Conservation (phyloP, 2,888 invertebrate species). For the Heliconius ethilla region DNA sequence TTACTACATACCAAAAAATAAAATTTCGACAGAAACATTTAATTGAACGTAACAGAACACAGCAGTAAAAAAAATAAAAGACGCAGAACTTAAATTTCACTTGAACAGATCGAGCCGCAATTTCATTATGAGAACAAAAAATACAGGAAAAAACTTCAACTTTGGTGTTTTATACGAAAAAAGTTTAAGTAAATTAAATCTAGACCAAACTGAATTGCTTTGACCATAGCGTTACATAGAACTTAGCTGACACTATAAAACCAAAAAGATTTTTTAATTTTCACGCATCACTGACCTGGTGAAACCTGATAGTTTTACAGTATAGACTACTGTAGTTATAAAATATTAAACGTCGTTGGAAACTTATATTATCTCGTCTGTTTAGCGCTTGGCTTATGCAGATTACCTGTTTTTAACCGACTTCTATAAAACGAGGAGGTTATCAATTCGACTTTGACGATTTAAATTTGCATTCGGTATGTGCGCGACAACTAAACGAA, state of each 20-base stretch:
- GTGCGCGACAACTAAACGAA: too few species aligned
- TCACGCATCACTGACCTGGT: constrained; percentile 14
- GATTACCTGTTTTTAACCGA: too few species aligned
- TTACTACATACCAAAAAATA: too few species aligned
- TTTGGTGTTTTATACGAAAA: background rate
- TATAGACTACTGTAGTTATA: background rate
- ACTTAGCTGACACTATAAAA: background rate
- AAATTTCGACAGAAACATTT: too few species aligned
- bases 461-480: too few species aligned
- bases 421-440: too few species aligned
- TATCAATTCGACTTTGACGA: too few species aligned
- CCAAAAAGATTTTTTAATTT: constrained; percentile 15
- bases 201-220: constrained; percentile 2
- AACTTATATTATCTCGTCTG: too few species aligned
- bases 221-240: constrained; percentile 7
- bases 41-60: background rate
- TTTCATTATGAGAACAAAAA: constrained; percentile 2
- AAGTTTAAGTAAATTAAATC: constrained; percentile 7
- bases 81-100: background rate
- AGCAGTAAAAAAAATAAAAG: background rate
- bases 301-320: background rate
- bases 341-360: too few species aligned
- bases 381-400: too few species aligned
- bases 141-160: background rate
- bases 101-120: background rate